Conservation (phyloP, 2,113 vertebrate species). For the Lonchura striata region DNA sequence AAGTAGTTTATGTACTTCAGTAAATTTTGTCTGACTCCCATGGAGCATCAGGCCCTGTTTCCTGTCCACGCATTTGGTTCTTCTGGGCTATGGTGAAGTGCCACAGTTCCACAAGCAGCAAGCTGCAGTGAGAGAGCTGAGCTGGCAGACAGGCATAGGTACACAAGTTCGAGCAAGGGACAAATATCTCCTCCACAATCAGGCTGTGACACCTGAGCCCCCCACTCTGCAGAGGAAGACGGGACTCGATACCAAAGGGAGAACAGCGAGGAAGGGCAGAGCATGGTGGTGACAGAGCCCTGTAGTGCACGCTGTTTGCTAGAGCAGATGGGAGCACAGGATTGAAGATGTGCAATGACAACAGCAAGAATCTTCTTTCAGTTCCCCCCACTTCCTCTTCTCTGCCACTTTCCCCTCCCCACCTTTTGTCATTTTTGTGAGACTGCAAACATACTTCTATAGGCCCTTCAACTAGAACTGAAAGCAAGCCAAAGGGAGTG, state of each 20-base stretch:
- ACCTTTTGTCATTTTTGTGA: neutral
- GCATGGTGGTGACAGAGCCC: neutral
- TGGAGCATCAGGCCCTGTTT: neutral
- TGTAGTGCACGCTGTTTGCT: neutral
- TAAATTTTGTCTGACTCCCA: neutral
- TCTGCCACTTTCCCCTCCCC: neutral
- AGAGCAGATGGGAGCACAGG: neutral
- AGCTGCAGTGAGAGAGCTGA: neutral
- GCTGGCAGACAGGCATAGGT: neutral
- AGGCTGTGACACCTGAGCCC: neutral
- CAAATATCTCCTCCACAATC: neutral
- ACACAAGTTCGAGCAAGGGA: neutral
- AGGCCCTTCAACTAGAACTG: neutral
- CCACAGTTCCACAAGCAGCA: neutral
- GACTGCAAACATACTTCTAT: neutral
- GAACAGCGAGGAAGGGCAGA: neutral
- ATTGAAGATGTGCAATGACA: neutral
- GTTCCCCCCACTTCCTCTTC: neutral
- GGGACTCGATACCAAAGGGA: neutral
- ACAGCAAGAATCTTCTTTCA: neutral
- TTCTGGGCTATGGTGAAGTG: neutral
- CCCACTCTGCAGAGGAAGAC: neutral
- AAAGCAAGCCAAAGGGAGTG: constrained; percentile 47
- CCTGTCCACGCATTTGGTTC: neutral
- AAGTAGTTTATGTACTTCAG: neutral